Evolutionary conservation across 2,797 vertebrate genomes (phyloP).

Genomic region (Chlorospingus flavigularis): DNA sequence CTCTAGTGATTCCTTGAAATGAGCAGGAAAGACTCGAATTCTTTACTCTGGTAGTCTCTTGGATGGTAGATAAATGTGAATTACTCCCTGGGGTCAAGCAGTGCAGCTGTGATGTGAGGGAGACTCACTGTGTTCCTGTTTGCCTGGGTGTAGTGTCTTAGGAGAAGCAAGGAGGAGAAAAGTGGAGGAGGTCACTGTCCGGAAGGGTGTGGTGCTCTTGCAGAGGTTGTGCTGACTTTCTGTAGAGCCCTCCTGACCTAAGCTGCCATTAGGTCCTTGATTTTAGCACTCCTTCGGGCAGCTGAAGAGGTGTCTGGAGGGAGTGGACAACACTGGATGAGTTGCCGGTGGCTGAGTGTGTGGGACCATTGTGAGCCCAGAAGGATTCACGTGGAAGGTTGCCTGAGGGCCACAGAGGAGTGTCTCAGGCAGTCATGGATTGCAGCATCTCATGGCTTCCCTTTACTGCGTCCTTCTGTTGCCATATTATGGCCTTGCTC

Average conservation of each 20-base stretch:
- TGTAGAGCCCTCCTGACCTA: background rate
- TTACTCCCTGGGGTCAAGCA: background rate
- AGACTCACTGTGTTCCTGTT: background rate
- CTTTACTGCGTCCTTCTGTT: background rate
- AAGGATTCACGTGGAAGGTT: background rate
- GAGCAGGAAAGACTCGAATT: background rate
- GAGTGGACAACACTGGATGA: background rate
- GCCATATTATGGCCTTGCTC: background rate
- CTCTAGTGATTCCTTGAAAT: background rate
- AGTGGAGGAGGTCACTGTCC: background rate
- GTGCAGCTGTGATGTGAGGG: rapidly evolving
- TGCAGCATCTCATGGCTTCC: background rate
- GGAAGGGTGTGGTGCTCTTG: background rate
- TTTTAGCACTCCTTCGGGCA: background rate
- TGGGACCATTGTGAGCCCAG: background rate
- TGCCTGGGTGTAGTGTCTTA: background rate
- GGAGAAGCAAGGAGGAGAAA: background rate
- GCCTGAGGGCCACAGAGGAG: background rate
- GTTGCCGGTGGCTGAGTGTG: rapidly evolving
- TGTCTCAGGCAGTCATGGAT: rapidly evolving
- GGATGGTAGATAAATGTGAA: background rate
- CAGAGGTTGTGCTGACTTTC: background rate
- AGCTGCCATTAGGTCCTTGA: background rate
- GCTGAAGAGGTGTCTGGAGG: background rate
- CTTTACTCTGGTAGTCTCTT: background rate